Base-by-base conservation (phyloP, 2,888 invertebrate genomes). In the Serripes groenlandicus region DNA sequence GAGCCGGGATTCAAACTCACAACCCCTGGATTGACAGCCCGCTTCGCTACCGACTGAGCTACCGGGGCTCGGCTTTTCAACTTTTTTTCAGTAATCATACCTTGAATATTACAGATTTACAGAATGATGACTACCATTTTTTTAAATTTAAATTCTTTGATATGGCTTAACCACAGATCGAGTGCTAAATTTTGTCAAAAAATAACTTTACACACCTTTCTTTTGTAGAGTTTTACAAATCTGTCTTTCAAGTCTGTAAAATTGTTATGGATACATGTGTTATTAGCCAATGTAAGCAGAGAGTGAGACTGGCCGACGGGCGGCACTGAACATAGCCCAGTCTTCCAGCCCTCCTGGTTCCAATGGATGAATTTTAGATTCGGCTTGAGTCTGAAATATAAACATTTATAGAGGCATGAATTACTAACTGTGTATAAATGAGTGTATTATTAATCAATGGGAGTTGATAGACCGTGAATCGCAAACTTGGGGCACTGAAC, bases 291-390 rank as follows among this genome's bases (percentile, higher is more conserved):
- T 11, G 94, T 93, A 3, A 95, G 92, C 23, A 95, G 89, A 3
- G 94, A 94, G 87, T 94, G 93, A 0, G 93, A 92, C 83, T 94
- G 94, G 2, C 94, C 94, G 3, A 94, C 93, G 21, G 95, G 94
- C 15, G 95, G 92, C 37, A 94, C 93, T 26, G 93, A 90, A 88
- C 95, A 95, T 76, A 95, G 89, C 7, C 95, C 95, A 21, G 94
- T 95, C 91, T 95, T 95, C 95, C 95, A 95, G 1, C 95, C 95
- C 77, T 95, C 95, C 81, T 92, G 89, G 89, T 95, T 95, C 95
- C 95, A 95, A 77, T 92, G 93, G 58, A 94, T 93, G 87, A 95
- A 95, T 70, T 93, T 91, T 58, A 95, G 89, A 52, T 88, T 91
- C 0, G 92, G 91, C 73, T 91, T 92, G 78, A 95, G 87, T 77